Evolutionary conservation across 2,888 invertebrate genomes (phyloP).

Genomic region (Saturnia japonica): DNA sequence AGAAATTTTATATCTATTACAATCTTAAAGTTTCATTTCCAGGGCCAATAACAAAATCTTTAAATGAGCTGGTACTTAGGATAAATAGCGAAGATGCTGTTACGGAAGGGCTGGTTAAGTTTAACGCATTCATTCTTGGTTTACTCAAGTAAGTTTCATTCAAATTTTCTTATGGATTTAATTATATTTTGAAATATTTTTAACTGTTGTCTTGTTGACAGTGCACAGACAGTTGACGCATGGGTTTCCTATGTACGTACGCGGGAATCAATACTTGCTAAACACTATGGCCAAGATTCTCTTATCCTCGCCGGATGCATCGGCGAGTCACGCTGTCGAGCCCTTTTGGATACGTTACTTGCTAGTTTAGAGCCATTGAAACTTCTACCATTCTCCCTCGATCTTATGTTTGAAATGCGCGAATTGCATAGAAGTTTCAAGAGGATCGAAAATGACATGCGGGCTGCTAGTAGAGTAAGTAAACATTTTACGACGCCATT

Average conservation of each 20-base stretch:
- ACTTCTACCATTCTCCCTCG: conserved; percentile 90
- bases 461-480: conserved; percentile 77
- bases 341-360: conserved; percentile 87
- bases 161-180: neutral
- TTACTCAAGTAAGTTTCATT: conserved; percentile 86
- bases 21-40: conserved; percentile 27
- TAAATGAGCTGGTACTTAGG: conserved; percentile 91
- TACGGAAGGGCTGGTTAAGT: conserved; percentile 92
- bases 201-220: conserved; percentile 47
- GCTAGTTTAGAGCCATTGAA: conserved; percentile 90
- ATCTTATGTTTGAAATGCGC: conserved; percentile 89
- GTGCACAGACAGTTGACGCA: conserved; percentile 92
- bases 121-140: conserved; percentile 94
- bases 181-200: conserved; percentile 7
- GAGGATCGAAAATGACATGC: conserved; percentile 82
- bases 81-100: conserved; percentile 92
- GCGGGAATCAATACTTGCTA: conserved; percentile 89
- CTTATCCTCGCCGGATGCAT: conserved; percentile 85
- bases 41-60: conserved; percentile 90
- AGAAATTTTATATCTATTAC: neutral
- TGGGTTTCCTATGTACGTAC: conserved; percentile 94
- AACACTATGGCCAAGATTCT: conserved; percentile 90
- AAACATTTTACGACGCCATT: neutral
- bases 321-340: conserved; percentile 80
- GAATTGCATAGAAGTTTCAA: conserved; percentile 89